Conservation (phyloP, 2,797 vertebrate species). For the Crax fasciolata region DNA sequence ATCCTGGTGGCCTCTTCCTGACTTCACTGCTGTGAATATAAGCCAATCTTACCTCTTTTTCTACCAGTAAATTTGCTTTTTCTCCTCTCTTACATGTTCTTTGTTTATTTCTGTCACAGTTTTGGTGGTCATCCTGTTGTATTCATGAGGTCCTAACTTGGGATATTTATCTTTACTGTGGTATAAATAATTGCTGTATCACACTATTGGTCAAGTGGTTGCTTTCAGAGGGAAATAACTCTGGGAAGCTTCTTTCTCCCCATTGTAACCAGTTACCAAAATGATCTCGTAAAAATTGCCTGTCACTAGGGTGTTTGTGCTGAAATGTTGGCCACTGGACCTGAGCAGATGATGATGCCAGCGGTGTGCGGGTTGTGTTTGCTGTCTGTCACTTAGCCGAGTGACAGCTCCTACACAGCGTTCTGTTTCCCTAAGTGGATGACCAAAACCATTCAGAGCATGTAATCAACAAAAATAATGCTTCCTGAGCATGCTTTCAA, state of each 20-base stretch:
- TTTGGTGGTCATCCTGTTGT: background rate
- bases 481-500: background rate
- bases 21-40: background rate
- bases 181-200: background rate
- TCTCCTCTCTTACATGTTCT: fast-evolving
- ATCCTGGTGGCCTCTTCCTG: background rate
- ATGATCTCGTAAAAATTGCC: background rate
- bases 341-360: background rate
- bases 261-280: background rate
- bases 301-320: background rate
- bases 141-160: background rate
- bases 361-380: background rate
- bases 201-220: background rate
- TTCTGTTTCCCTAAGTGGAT: background rate
- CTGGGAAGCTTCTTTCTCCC: background rate
- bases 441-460: background rate
- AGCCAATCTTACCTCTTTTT: background rate
- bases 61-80: background rate
- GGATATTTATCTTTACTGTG: background rate
- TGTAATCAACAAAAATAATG: background rate
- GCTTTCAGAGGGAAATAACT: background rate
- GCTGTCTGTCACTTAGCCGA: background rate
- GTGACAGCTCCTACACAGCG: background rate
- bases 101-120: background rate
- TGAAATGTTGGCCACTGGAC: background rate